Evolutionary conservation across 2,797 vertebrate genomes (phyloP), one percentile per base, ranked within the genome.

Genomic region (Scleropages formosus): DNA sequence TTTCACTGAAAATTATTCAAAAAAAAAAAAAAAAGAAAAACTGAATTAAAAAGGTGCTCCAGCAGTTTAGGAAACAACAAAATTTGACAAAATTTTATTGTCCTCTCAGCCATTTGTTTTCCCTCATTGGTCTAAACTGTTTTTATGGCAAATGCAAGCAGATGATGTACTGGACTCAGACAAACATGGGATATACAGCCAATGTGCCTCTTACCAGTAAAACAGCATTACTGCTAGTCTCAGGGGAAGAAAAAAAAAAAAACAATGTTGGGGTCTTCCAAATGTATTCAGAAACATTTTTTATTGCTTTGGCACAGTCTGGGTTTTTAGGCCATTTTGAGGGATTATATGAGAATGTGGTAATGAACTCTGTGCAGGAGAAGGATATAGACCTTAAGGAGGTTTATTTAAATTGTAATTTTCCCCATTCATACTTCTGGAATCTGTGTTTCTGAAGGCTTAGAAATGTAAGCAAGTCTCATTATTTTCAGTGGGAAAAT

Each of bases 331-430:
- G 82, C 87, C 89, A 89, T 89, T 88, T 47, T 86, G 76, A 81
- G 81, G 85, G 89, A 90, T 91, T 91, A 90, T 87, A 82, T 82
- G 84, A 88, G 86, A 87, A 88, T 88, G 82, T 88, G 85, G 87
- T 93, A 88, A 91, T 87, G 84, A 90, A 89, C 87, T 90, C 90
- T 87, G 83, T 83, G 84, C 86, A 76, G 73, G 86, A 89, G 89
- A 86, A 88, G 88, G 89, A 89, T 89, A 89, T 83, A 82, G 86
- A 85, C 81, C 86, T 78, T 68, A 78, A 88, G 86, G 86, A 87
- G 84, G 84, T 78, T n/a, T n/a, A n/a, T n/a, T n/a, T n/a, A 87
- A 88, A 83, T 87, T 80, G 24, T 27, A 61, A 31, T 69, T 61
- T 22, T 26, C 8, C 31, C 64, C 53, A 13, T 60, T 69, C 15